Evolutionary conservation across 2,888 invertebrate species (phyloP), one percentile per base, ranked within the genome.

Genomic region (Latrodectus elegans): DNA sequence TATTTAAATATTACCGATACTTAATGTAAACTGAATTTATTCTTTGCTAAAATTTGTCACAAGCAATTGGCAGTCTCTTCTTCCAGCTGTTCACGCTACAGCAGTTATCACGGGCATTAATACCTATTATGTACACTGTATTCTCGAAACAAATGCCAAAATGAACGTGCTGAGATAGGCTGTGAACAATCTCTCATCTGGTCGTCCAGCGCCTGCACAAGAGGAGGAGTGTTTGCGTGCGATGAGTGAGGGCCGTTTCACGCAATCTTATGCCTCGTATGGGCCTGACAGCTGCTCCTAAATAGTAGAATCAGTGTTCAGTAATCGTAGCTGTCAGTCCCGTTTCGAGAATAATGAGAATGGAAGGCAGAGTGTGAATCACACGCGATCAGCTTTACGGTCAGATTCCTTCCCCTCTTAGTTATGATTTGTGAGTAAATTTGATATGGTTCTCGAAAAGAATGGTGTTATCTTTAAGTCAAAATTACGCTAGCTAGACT

Each of bases 261-360:
- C 80, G 80, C 80, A 65, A 80, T 60, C 64, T 26, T 38, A 60
- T 15, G 60, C 6, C 60, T 64, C 15, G 49, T 76, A 38, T 64
- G 65, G 65, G 11, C 49, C 60, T 75, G 72, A 64, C 78, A 79
- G 71, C n/a, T 12, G 12, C 11, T 49, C 71, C 55, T 14, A 38
- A 80, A 52, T 51, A 17, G 77, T 53, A 68, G 68, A 67, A 77
- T 72, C 64, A 83, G 51, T 70, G 70, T 55, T 49, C 17, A 49
- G 60, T 75, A 76, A 83, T 76, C 70, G 76, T 60, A 76, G 51
- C 74, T 80, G 80, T 80, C 80, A 72, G 74, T 73, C 67, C 70
- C 52, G 53, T 74, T 82, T 82, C 51, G 52, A 55, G 68, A 82
- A 68, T 82, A 74, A 82, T 74, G 82, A 74, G 74, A 75, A 75